These are phyloP conservation scores for Tetramorium parvispinum DNA, from an alignment of 1,140 invertebrate species.

Conservation along the genomic window DNA sequence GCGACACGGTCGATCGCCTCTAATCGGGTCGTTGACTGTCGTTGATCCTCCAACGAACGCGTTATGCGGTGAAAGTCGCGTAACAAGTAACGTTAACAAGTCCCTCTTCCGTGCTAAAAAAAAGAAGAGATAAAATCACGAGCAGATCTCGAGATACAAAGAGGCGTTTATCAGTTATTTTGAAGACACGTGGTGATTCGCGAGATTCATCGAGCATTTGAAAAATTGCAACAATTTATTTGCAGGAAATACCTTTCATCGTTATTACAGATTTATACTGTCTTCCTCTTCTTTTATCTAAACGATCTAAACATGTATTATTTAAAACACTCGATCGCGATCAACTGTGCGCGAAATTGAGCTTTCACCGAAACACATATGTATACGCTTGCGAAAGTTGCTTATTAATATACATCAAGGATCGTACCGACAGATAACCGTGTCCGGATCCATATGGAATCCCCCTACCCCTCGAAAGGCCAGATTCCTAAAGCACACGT, in stretches of 20 bases:
- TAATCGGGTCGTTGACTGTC: slow-evolving; percentile 55
- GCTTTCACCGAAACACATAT: no score
- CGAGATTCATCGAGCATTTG: not conserved
- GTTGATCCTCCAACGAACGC: not conserved
- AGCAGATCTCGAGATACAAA: not conserved
- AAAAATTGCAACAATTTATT: not conserved
- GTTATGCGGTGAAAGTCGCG: slow-evolving; percentile 37
- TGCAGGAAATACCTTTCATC: not conserved
- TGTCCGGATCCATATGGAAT: slow-evolving; percentile 53
- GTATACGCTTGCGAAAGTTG: not conserved
- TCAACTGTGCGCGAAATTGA: no score
- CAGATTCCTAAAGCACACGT: slow-evolving; percentile 71
- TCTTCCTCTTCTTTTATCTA: no score
- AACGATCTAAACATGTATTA: no score
- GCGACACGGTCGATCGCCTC: slow-evolving; percentile 17
- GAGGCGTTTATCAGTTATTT: not conserved
- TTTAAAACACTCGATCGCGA: no score
- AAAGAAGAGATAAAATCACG: not conserved
- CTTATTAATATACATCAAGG: not conserved
- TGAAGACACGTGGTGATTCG: no score
- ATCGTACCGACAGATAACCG: slow-evolving; percentile 61
- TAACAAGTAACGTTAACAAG: slow-evolving; percentile 2
- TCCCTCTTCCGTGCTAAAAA: not conserved
- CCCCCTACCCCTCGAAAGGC: slow-evolving; percentile 59
- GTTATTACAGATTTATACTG: not conserved